Evolutionary conservation across 2,888 invertebrate genomes (phyloP).

Genomic region (Zygogramma bicolorata): DNA sequence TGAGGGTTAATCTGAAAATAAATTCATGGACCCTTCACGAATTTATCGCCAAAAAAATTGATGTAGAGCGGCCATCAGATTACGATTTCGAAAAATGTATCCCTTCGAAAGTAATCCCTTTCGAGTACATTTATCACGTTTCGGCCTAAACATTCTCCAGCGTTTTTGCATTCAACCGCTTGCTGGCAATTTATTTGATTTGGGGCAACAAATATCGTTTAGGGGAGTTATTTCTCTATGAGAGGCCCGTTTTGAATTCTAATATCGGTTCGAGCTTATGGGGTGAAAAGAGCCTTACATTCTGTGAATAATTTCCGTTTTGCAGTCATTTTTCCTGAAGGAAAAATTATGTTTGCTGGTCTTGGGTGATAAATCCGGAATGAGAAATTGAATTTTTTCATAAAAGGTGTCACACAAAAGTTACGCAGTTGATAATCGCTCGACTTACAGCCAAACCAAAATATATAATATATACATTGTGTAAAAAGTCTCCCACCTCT

Average conservation of each 20-base stretch:
- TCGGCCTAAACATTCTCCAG: not conserved
- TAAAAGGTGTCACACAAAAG: too few relatives aligned
- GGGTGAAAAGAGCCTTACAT: not conserved
- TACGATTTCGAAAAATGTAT: not conserved
- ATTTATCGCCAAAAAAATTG: not conserved
- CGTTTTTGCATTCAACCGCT: conserved; percentile 1
- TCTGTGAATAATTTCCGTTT: too few relatives aligned
- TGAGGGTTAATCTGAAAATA: not conserved
- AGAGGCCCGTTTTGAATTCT: not conserved
- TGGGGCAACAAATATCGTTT: conserved; percentile 6
- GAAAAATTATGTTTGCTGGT: not conserved
- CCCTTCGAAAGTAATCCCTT: not conserved
- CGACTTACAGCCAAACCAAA: too few relatives aligned
- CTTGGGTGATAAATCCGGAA: not conserved
- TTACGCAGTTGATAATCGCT: too few relatives aligned
- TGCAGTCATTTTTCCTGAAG: too few relatives aligned
- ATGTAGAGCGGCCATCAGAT: not conserved
- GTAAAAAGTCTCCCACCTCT: too few relatives aligned
- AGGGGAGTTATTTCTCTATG: not conserved
- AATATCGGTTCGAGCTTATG: not conserved
- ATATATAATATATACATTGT: too few relatives aligned
- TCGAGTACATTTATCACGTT: not conserved
- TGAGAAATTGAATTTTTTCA: too few relatives aligned
- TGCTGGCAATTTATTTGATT: conserved; percentile 1
- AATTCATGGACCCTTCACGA: not conserved